Conservation (phyloP, 2,113 vertebrate genomes). For the Tinamus guttatus region DNA sequence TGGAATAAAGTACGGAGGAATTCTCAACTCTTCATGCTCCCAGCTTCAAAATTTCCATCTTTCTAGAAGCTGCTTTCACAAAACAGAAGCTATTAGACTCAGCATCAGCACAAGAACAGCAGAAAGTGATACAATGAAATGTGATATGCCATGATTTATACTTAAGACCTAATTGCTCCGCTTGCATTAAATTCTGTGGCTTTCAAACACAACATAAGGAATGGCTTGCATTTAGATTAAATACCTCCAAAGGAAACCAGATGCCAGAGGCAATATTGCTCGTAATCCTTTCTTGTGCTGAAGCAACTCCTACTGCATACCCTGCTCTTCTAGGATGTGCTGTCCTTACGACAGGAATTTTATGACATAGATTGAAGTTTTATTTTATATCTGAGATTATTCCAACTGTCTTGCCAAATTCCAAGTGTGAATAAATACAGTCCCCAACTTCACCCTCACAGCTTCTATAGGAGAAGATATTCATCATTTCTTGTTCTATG, state of each 20-base stretch:
- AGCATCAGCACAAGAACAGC: neutral
- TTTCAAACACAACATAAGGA: neutral
- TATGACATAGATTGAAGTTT: slow-evolving; percentile 17
- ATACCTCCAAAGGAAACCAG: neutral
- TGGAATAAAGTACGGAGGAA: slow-evolving; percentile 21
- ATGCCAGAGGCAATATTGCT: neutral
- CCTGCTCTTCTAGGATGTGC: neutral
- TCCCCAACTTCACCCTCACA: slow-evolving; percentile 8
- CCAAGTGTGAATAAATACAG: slow-evolving; percentile 32
- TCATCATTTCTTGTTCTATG: neutral
- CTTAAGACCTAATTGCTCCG: neutral
- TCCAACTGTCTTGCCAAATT: slow-evolving; percentile 43
- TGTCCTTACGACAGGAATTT: neutral
- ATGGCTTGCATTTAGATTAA: neutral
- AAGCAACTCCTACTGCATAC: neutral
- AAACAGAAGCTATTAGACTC: neutral
- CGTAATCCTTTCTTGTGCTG: slow-evolving; percentile 4
- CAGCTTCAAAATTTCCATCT: slow-evolving; percentile 12
- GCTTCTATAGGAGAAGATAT: neutral
- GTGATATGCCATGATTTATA: neutral
- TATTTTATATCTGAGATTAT: slow-evolving; percentile 33
- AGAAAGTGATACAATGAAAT: slow-evolving; percentile 23
- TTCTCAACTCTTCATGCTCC: neutral
- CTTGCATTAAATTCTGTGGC: neutral
- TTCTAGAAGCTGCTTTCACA: slow-evolving; percentile 38